Evolutionary conservation across 2,113 vertebrate genomes (phyloP).

Genomic region (Leptobrachium leishanense): DNA sequence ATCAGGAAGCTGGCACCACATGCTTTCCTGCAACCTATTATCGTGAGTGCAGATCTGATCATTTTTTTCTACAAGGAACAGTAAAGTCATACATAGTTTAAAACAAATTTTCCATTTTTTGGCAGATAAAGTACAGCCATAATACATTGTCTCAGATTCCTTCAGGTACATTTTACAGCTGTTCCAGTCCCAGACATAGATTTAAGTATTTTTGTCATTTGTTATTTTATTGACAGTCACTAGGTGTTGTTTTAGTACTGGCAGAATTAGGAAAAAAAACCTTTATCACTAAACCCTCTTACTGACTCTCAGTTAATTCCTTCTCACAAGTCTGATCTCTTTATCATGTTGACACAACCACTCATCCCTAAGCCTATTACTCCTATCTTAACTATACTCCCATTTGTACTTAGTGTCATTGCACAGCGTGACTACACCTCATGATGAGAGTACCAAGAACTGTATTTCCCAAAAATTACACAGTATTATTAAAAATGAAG

Average conservation of each 20-base stretch:
- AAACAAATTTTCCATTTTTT: too few species aligned
- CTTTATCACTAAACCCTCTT: background rate
- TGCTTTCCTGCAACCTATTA: background rate
- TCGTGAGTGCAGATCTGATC: background rate
- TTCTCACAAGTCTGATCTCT: background rate
- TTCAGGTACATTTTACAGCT: background rate
- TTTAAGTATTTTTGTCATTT: background rate
- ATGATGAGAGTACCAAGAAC: background rate
- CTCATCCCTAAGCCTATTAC: background rate
- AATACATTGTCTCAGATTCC: background rate
- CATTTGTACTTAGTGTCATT: background rate
- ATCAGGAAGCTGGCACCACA: too few species aligned
- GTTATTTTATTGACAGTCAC: background rate
- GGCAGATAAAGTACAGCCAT: too few species aligned
- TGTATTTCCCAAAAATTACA: background rate
- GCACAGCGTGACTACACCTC: background rate
- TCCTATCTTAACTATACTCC: background rate
- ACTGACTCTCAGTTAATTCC: background rate
- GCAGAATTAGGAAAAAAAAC: background rate
- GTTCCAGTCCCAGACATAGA: background rate
- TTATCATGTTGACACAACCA: background rate
- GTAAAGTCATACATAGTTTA: background rate
- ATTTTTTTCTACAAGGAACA: background rate
- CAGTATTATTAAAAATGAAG: background rate
- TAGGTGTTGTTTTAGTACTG: background rate